A percentile compares a stretch with the other conserved stretches of the same genome.
Conservation (phyloP, 2,888 invertebrate species). For the Drosophila kambysellisi region DNA sequence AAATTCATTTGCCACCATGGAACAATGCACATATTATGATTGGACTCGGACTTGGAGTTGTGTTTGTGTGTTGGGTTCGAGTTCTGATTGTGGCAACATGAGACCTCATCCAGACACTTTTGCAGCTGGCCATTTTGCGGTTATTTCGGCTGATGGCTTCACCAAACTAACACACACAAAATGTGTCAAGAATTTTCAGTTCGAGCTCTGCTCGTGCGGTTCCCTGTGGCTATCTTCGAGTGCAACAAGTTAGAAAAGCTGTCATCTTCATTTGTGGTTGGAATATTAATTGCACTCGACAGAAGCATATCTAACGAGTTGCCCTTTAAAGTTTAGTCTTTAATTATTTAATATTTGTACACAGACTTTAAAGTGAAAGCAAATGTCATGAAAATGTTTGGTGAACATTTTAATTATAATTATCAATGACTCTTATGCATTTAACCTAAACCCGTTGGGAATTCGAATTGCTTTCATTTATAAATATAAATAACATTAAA, state of each 20-base stretch:
- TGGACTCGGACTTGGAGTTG: constrained; percentile 1
- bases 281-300: constrained; percentile 32
- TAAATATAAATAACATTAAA: neutral
- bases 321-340: neutral
- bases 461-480: neutral
- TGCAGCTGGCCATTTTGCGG: constrained; percentile 38
- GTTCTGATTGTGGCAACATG: constrained; percentile 16
- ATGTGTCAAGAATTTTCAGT: constrained; percentile 31
- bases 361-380: neutral
- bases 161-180: constrained; percentile 16
- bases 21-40: constrained; percentile 35
- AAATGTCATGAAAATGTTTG: neutral
- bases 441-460: too few relatives aligned
- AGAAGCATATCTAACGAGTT: neutral
- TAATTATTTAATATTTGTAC: neutral
- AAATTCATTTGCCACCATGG: constrained; percentile 52
- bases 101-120: constrained; percentile 13
- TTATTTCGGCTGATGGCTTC: constrained; percentile 15
- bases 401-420: neutral
- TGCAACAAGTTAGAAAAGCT: constrained; percentile 45
- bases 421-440: neutral
- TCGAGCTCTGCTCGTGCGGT: constrained; percentile 5
- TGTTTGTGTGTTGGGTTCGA: constrained; percentile 6
- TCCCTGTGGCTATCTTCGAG: constrained; percentile 20
- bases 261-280: constrained; percentile 41